Conservation (phyloP, 2,113 vertebrate genomes). For the Ammodytes dubius region DNA sequence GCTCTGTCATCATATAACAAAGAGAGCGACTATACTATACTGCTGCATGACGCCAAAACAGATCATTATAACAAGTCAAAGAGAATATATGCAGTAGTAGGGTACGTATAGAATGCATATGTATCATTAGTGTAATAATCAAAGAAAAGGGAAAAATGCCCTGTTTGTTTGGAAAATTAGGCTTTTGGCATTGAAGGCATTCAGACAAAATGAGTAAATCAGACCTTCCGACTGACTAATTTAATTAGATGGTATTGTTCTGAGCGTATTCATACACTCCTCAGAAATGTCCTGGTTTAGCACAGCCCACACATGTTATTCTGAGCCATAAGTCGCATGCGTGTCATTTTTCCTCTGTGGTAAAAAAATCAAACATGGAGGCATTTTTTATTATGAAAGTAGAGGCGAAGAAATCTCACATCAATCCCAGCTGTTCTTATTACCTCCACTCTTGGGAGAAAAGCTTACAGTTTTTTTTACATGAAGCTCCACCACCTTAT, state of each 20-base stretch:
- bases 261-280: slow-evolving; percentile 61
- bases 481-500: slow-evolving; percentile 31
- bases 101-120: slow-evolving; percentile 10
- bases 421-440: slow-evolving; percentile 30
- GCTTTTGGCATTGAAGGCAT: slow-evolving; percentile 38
- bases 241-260: slow-evolving; percentile 78
- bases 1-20: slow-evolving; percentile 47
- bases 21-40: slow-evolving; percentile 23
- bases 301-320: slow-evolving; percentile 57
- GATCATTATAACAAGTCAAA: slow-evolving; percentile 26
- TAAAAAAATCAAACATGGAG: slow-evolving; percentile 40
- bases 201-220: slow-evolving; percentile 54
- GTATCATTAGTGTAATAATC: slow-evolving; percentile 44
- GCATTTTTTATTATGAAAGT: slow-evolving; percentile 44
- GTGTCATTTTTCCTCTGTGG: slow-evolving; percentile 40
- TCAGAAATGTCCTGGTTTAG: slow-evolving; percentile 57
- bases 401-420: slow-evolving; percentile 13
- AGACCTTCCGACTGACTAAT: slow-evolving; percentile 70
- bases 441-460: slow-evolving; percentile 45
- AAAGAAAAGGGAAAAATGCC: slow-evolving; percentile 46
- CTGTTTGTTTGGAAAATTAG: slow-evolving; percentile 53
- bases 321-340: slow-evolving; percentile 43
- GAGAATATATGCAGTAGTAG: slow-evolving; percentile 11
- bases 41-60: slow-evolving; percentile 15
- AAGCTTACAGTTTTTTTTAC: slow-evolving; percentile 33